Evolutionary conservation across 2,888 invertebrate species (phyloP).

Genomic region (Chrysina gloriosa): DNA sequence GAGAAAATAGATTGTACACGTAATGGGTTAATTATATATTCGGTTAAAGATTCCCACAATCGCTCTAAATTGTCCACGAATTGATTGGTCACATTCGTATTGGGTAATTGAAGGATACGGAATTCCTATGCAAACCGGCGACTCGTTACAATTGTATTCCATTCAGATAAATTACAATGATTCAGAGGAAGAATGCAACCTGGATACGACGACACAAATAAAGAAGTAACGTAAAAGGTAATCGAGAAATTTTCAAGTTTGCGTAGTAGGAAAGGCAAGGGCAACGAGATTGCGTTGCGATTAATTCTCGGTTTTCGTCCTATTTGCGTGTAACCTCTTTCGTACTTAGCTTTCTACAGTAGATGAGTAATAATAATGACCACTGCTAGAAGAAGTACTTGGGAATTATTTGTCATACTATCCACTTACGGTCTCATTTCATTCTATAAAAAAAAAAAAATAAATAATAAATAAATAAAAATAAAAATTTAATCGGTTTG

Average conservation of each 20-base stretch:
- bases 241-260: conserved; percentile 2
- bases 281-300: background rate
- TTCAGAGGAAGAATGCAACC: background rate
- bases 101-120: background rate
- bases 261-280: background rate
- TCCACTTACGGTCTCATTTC: too few relatives aligned
- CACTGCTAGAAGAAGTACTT: too few relatives aligned
- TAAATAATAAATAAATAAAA: too few relatives aligned
- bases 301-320: background rate
- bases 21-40: background rate
- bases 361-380: background rate
- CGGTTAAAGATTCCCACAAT: too few relatives aligned
- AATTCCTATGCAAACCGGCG: background rate
- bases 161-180: background rate
- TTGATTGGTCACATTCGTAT: background rate
- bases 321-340: background rate
- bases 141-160: background rate
- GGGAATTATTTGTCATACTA: too few relatives aligned
- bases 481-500: too few relatives aligned
- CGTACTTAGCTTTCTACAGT: background rate
- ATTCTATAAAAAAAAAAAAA: too few relatives aligned
- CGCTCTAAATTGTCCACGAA: too few relatives aligned
- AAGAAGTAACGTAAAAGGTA: conserved; percentile 4
- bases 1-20: too few relatives aligned
- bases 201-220: background rate